Conservation (phyloP, 2,888 invertebrate species). For the Pseudoips prasinana region DNA sequence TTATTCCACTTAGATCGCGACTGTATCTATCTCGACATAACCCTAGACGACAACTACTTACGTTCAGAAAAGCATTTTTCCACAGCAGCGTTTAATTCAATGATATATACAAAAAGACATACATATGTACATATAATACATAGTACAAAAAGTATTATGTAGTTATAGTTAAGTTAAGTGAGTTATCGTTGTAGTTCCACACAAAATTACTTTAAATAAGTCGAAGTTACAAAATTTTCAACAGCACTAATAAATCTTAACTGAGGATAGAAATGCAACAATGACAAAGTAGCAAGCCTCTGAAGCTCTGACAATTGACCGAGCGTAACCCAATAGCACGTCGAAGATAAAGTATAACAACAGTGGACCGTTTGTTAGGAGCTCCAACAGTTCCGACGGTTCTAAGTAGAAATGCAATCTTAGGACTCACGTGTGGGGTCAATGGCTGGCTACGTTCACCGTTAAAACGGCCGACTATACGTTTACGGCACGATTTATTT, state of each 20-base stretch:
- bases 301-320: slow-evolving; percentile 43
- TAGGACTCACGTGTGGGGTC: slow-evolving; percentile 45
- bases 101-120: too few relatives aligned
- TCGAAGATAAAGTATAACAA: slow-evolving; percentile 39
- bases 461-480: slow-evolving; percentile 37
- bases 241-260: slow-evolving; percentile 37
- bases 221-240: slow-evolving; percentile 28
- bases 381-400: slow-evolving; percentile 36
- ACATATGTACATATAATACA: too few relatives aligned
- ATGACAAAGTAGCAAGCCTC: slow-evolving; percentile 42
- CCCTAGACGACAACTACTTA: too few relatives aligned
- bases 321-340: slow-evolving; percentile 44
- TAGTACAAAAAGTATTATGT: too few relatives aligned
- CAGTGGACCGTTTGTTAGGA: slow-evolving; percentile 28
- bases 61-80: too few relatives aligned
- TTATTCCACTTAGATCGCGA: too few relatives aligned
- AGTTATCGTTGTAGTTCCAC: too few relatives aligned
- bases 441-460: slow-evolving; percentile 43
- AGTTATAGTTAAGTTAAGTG: too few relatives aligned
- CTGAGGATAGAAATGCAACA: slow-evolving; percentile 40
- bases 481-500: slow-evolving; percentile 37
- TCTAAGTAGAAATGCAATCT: slow-evolving; percentile 44
- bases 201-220: too few relatives aligned
- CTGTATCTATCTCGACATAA: too few relatives aligned
- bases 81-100: too few relatives aligned